Base-by-base conservation (phyloP, 2,797 vertebrate species). In the Bryconaethiops microstoma region DNA sequence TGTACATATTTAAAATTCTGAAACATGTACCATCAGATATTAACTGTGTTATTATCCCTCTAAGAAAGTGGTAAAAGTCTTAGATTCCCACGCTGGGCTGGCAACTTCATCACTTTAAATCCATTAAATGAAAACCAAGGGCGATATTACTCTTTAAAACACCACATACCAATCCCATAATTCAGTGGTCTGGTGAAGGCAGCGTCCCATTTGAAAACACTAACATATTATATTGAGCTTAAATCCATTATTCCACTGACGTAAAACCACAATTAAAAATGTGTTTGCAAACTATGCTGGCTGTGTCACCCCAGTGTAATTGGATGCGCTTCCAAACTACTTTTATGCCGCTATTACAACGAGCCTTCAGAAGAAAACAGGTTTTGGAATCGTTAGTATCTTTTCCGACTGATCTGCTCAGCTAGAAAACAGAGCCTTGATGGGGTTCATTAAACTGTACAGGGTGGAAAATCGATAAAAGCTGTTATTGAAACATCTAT, bases 191-290 rank as follows among this genome's bases (percentile, higher is more conserved):
- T 81, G 57, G 55, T 54, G 7, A 71, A 35, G 8, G 55, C 8
- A 63, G 78, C 60, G 67, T 80, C 54, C 71, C 17, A 16, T 63
- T 9, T 39, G 16, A 76, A 45, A 39, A 19, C 50, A 35, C 42
- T 76, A 67, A 29, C 14, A 16, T 17, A 77, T 77, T 21, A 25
- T 42, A 50, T n/a, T 5, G 55, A 78, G 29, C 10, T 57, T 52
- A 21, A 55, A 73, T 57, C 54, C 25, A 25, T 59, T 82, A 39
- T 57, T 73, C 71, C 71, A 77, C 7, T 77, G 62, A 77, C 48
- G 63, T 77, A 65, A n/a, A 42, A 48, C 59, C 64, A 63, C 60
- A 52, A 76, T 52, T 76, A 23, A 65, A 10, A 65, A 79, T 25
- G 35, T 21, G 64, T 57, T 25, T 23, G 29, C 50, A 19, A 29